Conservation (phyloP, 2,888 invertebrate genomes). For the Drosophila rellima region DNA sequence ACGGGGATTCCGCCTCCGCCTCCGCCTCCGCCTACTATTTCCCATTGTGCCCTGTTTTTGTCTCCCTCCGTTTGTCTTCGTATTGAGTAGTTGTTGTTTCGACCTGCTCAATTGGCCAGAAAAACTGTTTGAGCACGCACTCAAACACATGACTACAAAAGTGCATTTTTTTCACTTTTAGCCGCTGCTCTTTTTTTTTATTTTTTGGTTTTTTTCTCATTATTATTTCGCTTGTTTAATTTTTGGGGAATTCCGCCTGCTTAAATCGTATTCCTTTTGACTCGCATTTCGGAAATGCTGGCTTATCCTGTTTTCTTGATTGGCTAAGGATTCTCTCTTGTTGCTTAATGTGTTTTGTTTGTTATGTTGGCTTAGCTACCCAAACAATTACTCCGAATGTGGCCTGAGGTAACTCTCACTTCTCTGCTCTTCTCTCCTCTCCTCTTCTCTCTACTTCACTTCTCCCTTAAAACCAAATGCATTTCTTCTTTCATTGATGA, state of each 20-base stretch:
- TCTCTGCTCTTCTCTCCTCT: slow-evolving; percentile 17
- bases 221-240: slow-evolving; percentile 27
- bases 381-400: slow-evolving; percentile 58
- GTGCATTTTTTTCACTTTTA: slow-evolving; percentile 46
- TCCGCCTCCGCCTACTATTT: slow-evolving; percentile 10
- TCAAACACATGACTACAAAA: slow-evolving; percentile 74
- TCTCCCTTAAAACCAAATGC: slow-evolving; percentile 27
- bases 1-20: no score
- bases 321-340: slow-evolving; percentile 69
- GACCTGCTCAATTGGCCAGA: slow-evolving; percentile 73
- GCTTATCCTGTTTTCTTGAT: slow-evolving; percentile 83
- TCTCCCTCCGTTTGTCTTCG: slow-evolving; percentile 3
- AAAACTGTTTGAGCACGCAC: slow-evolving; percentile 75
- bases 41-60: slow-evolving; percentile 1
- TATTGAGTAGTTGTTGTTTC: slow-evolving; percentile 48
- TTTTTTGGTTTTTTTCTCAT: slow-evolving; percentile 24
- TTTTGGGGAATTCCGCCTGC: slow-evolving; percentile 80
- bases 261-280: slow-evolving; percentile 74
- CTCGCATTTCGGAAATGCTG: slow-evolving; percentile 82
- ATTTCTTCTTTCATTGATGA: slow-evolving; percentile 49
- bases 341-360: slow-evolving; percentile 68
- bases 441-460: slow-evolving; percentile 15
- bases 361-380: slow-evolving; percentile 69
- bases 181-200: slow-evolving; percentile 31
- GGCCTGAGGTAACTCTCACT: background rate